A percentile compares a stretch with the other conserved stretches of the same genome.
Conservation (phyloP, 92 coral and sea anemone species). For the Heteractis magnifica region DNA sequence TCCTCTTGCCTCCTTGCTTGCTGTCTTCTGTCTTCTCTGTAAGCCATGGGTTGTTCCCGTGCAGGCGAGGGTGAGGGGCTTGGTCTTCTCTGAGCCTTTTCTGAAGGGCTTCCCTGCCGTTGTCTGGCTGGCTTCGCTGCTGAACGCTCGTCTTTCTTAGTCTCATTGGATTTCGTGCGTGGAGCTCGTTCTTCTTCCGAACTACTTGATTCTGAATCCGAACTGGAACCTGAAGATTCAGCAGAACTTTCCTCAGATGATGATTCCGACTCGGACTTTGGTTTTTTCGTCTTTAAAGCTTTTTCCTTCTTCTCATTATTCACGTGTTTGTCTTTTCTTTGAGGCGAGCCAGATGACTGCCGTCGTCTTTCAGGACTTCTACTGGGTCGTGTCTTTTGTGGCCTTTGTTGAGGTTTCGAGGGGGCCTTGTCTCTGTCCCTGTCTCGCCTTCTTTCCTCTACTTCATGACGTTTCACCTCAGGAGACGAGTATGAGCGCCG, state of each 20-base stretch:
- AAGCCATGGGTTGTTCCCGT: neutral
- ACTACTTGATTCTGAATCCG: slow-evolving; percentile 35
- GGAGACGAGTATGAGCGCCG: slow-evolving; percentile 9
- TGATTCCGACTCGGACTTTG: slow-evolving; percentile 29
- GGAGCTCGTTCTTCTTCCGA: slow-evolving; percentile 14
- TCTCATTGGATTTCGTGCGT: neutral
- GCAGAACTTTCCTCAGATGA: slow-evolving; percentile 33
- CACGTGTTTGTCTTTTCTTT: slow-evolving; percentile 11
- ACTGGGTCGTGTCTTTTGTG: slow-evolving; percentile 19
- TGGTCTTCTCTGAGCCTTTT: neutral
- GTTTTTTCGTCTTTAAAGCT: neutral
- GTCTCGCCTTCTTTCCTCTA: neutral
- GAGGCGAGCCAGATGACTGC: slow-evolving; percentile 13
- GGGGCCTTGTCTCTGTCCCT: neutral
- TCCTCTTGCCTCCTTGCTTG: neutral
- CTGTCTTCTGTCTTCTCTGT: neutral
- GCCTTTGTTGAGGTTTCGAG: neutral
- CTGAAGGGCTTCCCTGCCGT: slow-evolving; percentile 1
- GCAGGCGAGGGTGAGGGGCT: neutral
- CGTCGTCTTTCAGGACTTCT: slow-evolving; percentile 46
- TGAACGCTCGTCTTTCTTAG: neutral
- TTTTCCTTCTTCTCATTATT: slow-evolving; percentile 15
- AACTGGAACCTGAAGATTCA: slow-evolving; percentile 33
- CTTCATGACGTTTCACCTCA: neutral
- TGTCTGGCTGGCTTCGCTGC: neutral